Base-by-base conservation (phyloP, 2,888 invertebrate genomes). In the Metacarcinus magister region DNA sequence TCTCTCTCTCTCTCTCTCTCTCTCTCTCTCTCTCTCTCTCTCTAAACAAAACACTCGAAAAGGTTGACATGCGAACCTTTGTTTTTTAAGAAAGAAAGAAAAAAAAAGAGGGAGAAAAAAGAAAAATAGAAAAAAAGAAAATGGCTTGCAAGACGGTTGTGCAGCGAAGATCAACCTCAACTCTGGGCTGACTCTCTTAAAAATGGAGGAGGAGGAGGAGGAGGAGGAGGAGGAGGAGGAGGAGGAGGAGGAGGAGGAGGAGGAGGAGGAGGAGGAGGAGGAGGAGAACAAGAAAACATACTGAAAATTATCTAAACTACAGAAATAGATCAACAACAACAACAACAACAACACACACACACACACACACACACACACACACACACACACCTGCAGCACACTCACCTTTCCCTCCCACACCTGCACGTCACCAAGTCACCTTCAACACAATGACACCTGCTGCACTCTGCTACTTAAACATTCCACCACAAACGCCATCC, bases 211-310 rank as follows among this genome's bases (percentile, higher is more conserved):
- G 60, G 60, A 87, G 87, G 87, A 28, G 87, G 87, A 87, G 87
- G 39, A 28, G 87, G 87, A 87, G 87, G 39, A 39, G 39, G 87
- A 87, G 87, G 60, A 39, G 87, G 87, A 87, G 87, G 87, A 39
- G 87, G 87, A 87, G 39, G 39, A 87, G 87, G 39, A 39, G 39
- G 87, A 87, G 43, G 39, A 39, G 23, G 87, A 39, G 87, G 39
- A 87, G 87, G 87, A 87, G 39, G 87, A 39, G 16, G 23, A 28
- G 82, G 28, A 82, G 28, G 82, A 82, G 82, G 28, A 82, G 82
- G 28, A 28, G 7, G 82, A 82, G 82, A 16, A 28, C 4, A 28
- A 3, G 28, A 89, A 87, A 10, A 39, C 23, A 60, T 60, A 2
- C 19, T 60, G 23, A 60, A 60, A 60, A 16, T 19, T 60, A 8